Evolutionary conservation across 2,888 invertebrate genomes (phyloP), one percentile per base, ranked within the genome.

Genomic region (Loripinus fragilis): DNA sequence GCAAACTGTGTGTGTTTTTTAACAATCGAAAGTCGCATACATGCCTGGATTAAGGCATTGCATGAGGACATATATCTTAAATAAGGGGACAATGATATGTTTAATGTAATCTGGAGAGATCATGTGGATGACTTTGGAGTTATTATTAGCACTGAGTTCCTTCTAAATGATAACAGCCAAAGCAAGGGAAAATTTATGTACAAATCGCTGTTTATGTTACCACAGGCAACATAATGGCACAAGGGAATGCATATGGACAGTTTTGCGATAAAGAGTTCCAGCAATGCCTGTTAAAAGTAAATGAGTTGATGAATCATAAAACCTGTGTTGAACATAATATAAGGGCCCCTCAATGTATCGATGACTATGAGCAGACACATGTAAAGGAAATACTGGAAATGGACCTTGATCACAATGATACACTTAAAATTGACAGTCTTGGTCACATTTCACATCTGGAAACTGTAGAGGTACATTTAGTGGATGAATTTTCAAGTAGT

Each of bases 21-120:
- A n/a, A n/a, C n/a, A n/a, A n/a, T n/a, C n/a, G 50, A 50, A 23
- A 50, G n/a, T 15, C 50, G 50, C 23, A 50, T 50, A 10, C 50
- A 50, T 23, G 50, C 50, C 50, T 50, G 50, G 50, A 50, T 50
- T n/a, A 50, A 50, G 50, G 50, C 50, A 12, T 23, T 50, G n/a
- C 50, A 50, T 20, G 50, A 50, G 23, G n/a, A n/a, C n/a, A 50
- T 50, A n/a, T 50, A 50, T 20, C 50, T 50, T 5, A 15, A 50
- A 50, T 50, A 50, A 7, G 50, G 50, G 8, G 50, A 50, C 23
- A 50, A 23, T 7, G 50, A 50, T 7, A 10, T 15, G 7, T 23
- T 12, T 23, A 50, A 50, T 7, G 50, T 50, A 7, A 50, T 23
- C 10, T 50, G 50, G 50, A 50, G 50, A 20, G 50, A 50, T 50